Conservation (phyloP, 2,113 vertebrate species). For the Laticauda laticaudata region DNA sequence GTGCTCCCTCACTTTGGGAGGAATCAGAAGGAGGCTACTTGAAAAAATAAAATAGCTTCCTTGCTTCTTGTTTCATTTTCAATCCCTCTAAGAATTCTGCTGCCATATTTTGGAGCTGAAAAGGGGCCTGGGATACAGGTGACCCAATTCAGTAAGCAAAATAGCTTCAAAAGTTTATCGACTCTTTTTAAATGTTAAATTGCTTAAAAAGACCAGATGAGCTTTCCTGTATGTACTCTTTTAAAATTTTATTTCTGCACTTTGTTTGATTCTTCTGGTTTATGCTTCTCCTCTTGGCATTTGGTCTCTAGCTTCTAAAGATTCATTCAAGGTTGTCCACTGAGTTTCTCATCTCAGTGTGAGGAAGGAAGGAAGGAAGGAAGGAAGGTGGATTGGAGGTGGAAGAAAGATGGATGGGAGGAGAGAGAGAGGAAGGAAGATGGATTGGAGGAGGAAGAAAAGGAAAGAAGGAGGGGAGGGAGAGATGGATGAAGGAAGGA, state of each 20-base stretch:
- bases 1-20: not conserved
- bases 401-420: no score
- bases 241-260: not conserved
- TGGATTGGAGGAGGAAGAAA: no score
- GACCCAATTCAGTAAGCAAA: not conserved
- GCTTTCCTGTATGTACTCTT: not conserved
- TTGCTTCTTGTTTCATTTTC: not conserved
- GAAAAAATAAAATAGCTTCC: not conserved
- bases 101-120: not conserved
- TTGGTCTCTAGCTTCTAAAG: not conserved
- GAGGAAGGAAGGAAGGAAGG: not conserved
- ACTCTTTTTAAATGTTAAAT: not conserved
- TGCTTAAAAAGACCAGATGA: not conserved
- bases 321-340: not conserved
- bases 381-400: not conserved
- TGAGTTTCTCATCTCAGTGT: not conserved
- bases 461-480: not conserved
- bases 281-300: not conserved
- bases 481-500: no score
- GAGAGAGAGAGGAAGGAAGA: accelerated
- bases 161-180: not conserved
- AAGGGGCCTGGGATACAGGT: not conserved
- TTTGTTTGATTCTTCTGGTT: not conserved
- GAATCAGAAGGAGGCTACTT: not conserved
- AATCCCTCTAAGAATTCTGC: not conserved